Evolutionary conservation across 2,113 vertebrate genomes (phyloP), one percentile per base, ranked within the genome.

Genomic region (Odocoileus hemionus): DNA sequence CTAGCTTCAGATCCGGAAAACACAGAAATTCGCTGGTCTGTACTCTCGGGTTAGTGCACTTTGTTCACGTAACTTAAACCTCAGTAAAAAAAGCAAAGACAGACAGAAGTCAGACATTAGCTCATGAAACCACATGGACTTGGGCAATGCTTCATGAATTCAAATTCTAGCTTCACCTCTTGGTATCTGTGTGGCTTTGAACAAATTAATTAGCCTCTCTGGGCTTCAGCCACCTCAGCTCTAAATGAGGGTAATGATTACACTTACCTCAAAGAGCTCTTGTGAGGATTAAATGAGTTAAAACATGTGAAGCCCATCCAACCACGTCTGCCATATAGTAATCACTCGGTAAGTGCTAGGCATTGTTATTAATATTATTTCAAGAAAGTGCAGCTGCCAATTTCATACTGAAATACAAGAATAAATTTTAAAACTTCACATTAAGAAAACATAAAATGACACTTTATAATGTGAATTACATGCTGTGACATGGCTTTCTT

Each of bases 381-480:
- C 28, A 89, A 54, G 33, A 50, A 54, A 70, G 30, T 45, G 47
- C 3, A 33, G 55, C 61, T 92, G n/a, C 86, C 60, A 33, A 28
- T 13, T 64, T 82, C 30, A 91, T 19, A 39, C 55, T 45, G 28
- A 90, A 54, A 82, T 39, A n/a, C 14, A 93, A 86, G 80, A 86
- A 54, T 19, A 91, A 45, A 67, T 36, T 36, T 90, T 61, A 50
- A 47, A 87, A 79, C 33, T 36, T 80, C 52, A 80, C 50, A 84
- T 43, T 84, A 54, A 78, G 43, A 57, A 93, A 98, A 88, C 54
- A 43, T 60, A 36, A 60, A 45, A 25, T 52, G 11, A 57, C 6
- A 67, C 14, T 89, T 86, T 60, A 52, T 33, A 58, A 25, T 58
- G 30, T 64, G 45, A 67, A 54, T 92, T 78, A 55, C 58, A 79